Evolutionary conservation across 92 coral and sea anemone species (phyloP), one percentile per base, ranked within the genome.

Genomic region (Zoanthus sansibaricus): DNA sequence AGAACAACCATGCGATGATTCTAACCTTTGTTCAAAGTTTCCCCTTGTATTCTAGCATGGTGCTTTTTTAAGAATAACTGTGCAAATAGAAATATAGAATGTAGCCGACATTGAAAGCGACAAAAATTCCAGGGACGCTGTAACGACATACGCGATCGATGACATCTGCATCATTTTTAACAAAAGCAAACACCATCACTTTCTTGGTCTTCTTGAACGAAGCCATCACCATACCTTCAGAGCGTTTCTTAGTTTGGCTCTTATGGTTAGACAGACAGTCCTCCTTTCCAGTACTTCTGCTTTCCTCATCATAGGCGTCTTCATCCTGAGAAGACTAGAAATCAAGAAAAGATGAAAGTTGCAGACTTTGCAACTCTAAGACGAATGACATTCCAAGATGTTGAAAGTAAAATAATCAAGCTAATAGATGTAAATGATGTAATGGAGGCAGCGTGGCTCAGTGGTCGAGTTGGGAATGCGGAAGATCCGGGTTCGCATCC

Each of bases 131-230:
- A 4, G 83, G 83, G 0, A 78, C 45, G 71, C 15, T 18, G 52
- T 56, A 78, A 4, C 83, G 83, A 58, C 83, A 78, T 8, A 58
- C 83, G 47, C 83, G 83, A 47, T 78, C 70, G 51, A 78, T 78
- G 31, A 78, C 71, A 21, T 78, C 71, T 13, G 83, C 71, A 18
- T 78, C 83, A 16, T 78, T 78, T 46, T 77, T 78, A 25, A 78
- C 18, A 46, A 78, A 78, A 2, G 83, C 82, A 32, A 77, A 77
- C 70, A 77, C 82, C 70, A 77, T 54, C 20, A 77, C 82, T 21
- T 15, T 42, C 32, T 77, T 77, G 51, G 82, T 77, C 69, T 77
- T 77, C 37, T 51, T 49, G 32, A 77, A 12, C n/a, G 82, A 77
- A 9, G 51, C 33, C 47, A 52, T 55, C 82, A 77, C 31, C 83